Evolutionary conservation across 2,113 vertebrate genomes (phyloP).

Genomic region (Tenrec ecaudatus): DNA sequence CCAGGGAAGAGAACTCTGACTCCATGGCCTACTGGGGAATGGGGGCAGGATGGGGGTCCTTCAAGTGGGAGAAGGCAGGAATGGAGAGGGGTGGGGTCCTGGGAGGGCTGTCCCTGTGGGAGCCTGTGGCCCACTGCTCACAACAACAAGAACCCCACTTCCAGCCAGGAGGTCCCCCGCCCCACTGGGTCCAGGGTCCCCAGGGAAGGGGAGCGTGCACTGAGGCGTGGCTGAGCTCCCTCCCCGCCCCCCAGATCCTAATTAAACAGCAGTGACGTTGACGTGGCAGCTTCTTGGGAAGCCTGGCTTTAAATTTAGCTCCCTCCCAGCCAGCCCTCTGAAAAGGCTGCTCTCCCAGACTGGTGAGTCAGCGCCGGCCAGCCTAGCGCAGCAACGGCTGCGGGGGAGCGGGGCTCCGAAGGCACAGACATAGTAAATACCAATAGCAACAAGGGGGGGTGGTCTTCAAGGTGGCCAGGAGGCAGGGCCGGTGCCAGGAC

Average conservation of each 20-base stretch:
- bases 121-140: background rate
- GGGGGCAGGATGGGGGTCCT: background rate
- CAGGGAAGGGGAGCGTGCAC: background rate
- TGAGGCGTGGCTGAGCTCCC: background rate
- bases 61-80: background rate
- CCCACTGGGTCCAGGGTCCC: background rate
- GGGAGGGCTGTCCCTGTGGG: background rate
- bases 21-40: background rate
- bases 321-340: constrained; percentile 80
- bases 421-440: constrained; percentile 78
- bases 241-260: background rate
- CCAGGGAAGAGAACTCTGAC: background rate
- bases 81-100: background rate
- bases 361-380: constrained; percentile 60
- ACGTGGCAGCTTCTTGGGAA: constrained; percentile 77
- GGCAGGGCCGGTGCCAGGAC: background rate
- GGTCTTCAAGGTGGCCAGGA: background rate
- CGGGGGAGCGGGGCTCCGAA: constrained; percentile 74
- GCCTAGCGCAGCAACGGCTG: constrained; percentile 50
- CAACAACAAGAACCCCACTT: no score
- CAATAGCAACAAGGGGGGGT: constrained; percentile 16
- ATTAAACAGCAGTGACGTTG: constrained; percentile 68
- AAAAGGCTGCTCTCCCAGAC: constrained; percentile 62
- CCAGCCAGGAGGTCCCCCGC: background rate
- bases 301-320: constrained; percentile 83